Evolutionary conservation across 2,113 vertebrate genomes (phyloP).

Genomic region (Burhinus oedicnemus): DNA sequence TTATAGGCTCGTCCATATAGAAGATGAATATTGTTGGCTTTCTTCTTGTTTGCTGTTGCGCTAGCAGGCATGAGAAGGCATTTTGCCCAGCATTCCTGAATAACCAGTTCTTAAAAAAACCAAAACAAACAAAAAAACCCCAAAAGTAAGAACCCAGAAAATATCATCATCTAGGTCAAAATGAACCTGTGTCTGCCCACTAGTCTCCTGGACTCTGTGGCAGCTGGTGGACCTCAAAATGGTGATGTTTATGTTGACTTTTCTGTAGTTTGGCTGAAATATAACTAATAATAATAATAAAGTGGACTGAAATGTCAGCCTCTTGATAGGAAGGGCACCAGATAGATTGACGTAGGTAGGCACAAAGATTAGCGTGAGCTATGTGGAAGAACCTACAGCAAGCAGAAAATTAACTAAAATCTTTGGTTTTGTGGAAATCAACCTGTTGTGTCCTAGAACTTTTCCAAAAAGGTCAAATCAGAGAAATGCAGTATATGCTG

Average conservation of each 20-base stretch:
- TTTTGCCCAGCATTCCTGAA: not conserved
- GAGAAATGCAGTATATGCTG: not conserved
- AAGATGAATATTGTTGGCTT: not conserved
- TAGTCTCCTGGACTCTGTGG: not conserved
- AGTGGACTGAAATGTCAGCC: not conserved
- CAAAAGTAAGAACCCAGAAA: not conserved
- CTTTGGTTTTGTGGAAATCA: not conserved
- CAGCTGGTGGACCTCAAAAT: not conserved
- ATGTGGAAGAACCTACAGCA: not conserved
- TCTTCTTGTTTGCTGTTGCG: not conserved
- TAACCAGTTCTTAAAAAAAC: not conserved
- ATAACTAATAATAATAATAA: not conserved
- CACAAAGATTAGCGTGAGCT: not conserved
- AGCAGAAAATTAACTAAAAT: not conserved
- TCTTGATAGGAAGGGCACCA: not conserved
- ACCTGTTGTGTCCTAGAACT: not conserved
- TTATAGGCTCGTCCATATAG: not conserved
- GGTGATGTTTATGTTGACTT: not conserved
- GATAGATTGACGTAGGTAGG: not conserved
- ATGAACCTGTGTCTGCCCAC: not conserved
- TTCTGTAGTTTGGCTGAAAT: not conserved
- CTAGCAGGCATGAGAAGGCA: not conserved
- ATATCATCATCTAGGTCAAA: not conserved
- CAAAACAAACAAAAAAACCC: not conserved
- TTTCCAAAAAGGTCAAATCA: not conserved